Evolutionary conservation across 2,888 invertebrate genomes (phyloP), one percentile per base, ranked within the genome.

Genomic region (Limnephilus auricula): DNA sequence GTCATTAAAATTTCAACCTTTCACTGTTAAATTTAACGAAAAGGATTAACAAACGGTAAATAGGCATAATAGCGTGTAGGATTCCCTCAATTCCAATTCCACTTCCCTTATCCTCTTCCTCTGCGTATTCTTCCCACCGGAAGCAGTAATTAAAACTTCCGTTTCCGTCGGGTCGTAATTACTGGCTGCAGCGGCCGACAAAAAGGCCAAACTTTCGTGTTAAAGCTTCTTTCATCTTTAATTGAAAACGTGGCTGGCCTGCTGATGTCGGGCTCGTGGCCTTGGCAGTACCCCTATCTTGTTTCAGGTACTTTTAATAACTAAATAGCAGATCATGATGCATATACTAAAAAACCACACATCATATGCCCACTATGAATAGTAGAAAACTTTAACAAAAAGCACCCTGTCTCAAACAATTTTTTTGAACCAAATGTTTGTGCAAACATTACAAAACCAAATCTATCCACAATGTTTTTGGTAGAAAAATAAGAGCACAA

Each of bases 101-200:
- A 9, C 32, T 34, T 82, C 31, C 80, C 80, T 34, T 82, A 15
- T 80, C 32, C 82, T 25, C 34, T 32, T 25, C 34, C 82, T 34
- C 34, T 15, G 45, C n/a, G 12, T 30, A 25, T n/a, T 40, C 85
- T 40, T 85, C 30, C 85, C 37, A 40, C 40, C 85, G 85, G 85
- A 85, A 85, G 85, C 30, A n/a, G 85, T 85, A 85, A 85, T 85
- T 85, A 85, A 85, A 85, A 45, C 85, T 85, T 85, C 85, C 85
- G 85, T 40, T 85, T 85, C 85, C 85, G 45, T 37, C 40, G 85
- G 84, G 65, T n/a, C 25, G 45, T 85, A 85, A 85, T 85, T 40
- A 85, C 85, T 30, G 45, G 40, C 30, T 82, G 82, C 82, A 82
- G 82, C 45, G 37, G 45, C 37, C 40, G 37, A 40, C 34, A 25